Evolutionary conservation across 2,113 vertebrate genomes (phyloP).

Genomic region (Phaetusa simplex): DNA sequence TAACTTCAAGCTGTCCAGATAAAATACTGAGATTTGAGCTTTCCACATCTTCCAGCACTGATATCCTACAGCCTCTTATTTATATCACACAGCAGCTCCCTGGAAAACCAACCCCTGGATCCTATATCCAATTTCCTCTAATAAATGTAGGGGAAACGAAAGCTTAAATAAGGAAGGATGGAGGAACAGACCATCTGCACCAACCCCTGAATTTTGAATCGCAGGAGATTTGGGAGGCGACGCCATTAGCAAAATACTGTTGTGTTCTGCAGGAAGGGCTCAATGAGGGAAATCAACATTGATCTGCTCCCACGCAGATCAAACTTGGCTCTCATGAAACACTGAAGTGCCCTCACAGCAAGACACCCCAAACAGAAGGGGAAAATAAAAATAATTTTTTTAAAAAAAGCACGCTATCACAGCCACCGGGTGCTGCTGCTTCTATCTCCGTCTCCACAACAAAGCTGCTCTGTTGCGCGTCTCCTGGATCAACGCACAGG

Average conservation of each 20-base stretch:
- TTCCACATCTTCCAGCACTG: not conserved
- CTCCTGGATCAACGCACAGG: accelerated
- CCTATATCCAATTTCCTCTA: not conserved
- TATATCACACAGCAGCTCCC: not conserved
- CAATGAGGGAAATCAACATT: not conserved
- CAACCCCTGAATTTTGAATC: not conserved
- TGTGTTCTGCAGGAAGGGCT: not conserved
- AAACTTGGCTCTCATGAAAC: not conserved
- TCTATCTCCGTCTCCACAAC: not conserved
- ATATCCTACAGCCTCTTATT: not conserved
- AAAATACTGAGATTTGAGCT: not conserved
- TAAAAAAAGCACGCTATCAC: no score
- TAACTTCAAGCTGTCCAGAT: not conserved
- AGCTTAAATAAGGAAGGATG: not conserved
- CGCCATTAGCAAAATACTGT: not conserved
- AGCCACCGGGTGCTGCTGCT: not conserved
- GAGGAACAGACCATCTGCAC: not conserved
- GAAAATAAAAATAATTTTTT: not conserved
- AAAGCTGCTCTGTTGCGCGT: accelerated
- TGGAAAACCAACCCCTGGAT: not conserved
- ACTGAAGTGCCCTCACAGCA: accelerated
- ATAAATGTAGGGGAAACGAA: accelerated
- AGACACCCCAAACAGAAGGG: not conserved
- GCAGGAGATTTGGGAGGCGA: not conserved
- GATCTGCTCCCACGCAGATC: not conserved